Evolutionary conservation across 2,113 vertebrate species (phyloP).

Genomic region (Phoenicopterus ruber): DNA sequence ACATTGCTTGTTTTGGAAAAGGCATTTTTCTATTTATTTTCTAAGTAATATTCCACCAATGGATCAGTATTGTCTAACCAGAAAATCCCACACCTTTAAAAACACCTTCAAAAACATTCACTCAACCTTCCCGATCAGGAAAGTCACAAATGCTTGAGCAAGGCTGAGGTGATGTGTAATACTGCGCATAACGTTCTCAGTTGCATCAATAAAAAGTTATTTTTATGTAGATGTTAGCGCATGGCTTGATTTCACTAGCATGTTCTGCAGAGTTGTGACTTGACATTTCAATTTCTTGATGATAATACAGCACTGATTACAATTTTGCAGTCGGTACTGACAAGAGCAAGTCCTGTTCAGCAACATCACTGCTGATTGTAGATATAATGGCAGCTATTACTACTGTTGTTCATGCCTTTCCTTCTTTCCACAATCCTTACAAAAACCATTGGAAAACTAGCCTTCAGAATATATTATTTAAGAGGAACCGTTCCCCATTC

Average conservation of each 20-base stretch:
- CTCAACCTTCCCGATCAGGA: background rate
- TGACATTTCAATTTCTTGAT: background rate
- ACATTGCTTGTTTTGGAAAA: background rate
- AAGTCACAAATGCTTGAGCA: background rate
- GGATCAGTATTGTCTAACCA: background rate
- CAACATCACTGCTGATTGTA: background rate
- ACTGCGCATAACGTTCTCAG: background rate
- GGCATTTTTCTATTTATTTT: background rate
- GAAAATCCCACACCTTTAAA: background rate
- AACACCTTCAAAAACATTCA: background rate
- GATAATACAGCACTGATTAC: background rate
- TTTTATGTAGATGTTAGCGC: background rate
- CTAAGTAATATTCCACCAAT: background rate
- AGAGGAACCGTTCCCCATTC: constrained; percentile 36
- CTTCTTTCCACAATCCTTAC: background rate
- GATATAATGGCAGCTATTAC: background rate
- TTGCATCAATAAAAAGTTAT: background rate
- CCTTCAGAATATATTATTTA: background rate
- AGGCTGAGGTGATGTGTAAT: background rate
- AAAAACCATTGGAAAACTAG: background rate
- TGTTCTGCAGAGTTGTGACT: background rate
- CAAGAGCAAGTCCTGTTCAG: background rate
- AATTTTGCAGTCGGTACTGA: background rate
- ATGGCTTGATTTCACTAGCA: background rate
- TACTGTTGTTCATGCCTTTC: background rate